These are phyloP conservation scores for Papilio polyxenes DNA, from an alignment of 1,140 invertebrate genomes.

Conservation along the genomic window DNA sequence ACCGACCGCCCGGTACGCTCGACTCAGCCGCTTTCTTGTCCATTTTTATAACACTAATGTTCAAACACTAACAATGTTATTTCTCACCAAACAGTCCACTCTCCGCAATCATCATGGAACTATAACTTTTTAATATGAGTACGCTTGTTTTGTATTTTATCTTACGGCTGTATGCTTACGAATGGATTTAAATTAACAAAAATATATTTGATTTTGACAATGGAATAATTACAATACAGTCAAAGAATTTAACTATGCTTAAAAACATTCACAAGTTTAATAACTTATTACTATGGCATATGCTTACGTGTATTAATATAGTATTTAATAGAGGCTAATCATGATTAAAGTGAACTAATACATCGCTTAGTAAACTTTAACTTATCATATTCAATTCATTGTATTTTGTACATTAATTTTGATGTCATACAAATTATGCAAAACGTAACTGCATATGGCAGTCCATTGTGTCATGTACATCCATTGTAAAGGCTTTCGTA, in stretches of 20 bases:
- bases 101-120: slow-evolving; percentile 48
- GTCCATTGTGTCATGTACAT: background rate
- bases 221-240: slow-evolving; percentile 23
- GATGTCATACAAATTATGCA: background rate
- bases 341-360: background rate
- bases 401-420: background rate
- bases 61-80: slow-evolving; percentile 46
- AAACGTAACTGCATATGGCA: background rate
- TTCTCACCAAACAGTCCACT: slow-evolving; percentile 48
- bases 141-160: background rate
- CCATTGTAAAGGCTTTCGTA: background rate
- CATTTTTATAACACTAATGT: slow-evolving; percentile 57
- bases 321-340: too few species aligned
- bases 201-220: background rate
- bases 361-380: background rate
- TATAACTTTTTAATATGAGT: slow-evolving; percentile 36
- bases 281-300: too few species aligned
- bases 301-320: too few species aligned
- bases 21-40: slow-evolving; percentile 66
- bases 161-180: background rate
- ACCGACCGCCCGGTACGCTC: slow-evolving; percentile 53
- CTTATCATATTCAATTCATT: background rate
- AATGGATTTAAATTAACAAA: too few species aligned
- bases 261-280: too few species aligned
- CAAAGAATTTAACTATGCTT: background rate